Conservation (phyloP, 2,888 invertebrate species). For the Oscheius onirici region DNA sequence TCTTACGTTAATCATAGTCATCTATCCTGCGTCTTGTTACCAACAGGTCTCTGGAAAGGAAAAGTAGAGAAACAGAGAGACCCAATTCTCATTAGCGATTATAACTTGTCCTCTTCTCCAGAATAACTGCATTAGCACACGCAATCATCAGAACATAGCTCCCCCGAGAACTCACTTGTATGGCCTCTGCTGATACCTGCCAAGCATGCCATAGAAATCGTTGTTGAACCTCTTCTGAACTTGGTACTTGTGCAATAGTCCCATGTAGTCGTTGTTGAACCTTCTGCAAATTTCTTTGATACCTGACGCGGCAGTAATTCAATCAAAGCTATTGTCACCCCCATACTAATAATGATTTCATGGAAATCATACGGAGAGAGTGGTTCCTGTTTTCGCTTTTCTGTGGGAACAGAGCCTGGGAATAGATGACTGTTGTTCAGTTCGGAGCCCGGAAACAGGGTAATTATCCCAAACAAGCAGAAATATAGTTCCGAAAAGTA, state of each 20-base stretch:
- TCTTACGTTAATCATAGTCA: too few relatives aligned
- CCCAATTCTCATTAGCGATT: slow-evolving; percentile 11
- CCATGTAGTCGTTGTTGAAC: slow-evolving; percentile 29
- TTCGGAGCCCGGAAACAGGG: too few relatives aligned
- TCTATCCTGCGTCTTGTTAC: too few relatives aligned
- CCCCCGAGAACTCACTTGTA: slow-evolving; percentile 19
- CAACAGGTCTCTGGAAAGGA: neutral
- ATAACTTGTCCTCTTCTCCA: neutral
- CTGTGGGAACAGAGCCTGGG: too few relatives aligned
- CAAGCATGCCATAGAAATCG: slow-evolving; percentile 28
- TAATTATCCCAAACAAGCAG: too few relatives aligned
- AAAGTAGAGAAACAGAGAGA: slow-evolving; percentile 4
- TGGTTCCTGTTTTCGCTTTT: too few relatives aligned
- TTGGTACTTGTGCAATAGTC: slow-evolving; percentile 32
- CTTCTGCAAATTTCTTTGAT: slow-evolving; percentile 23
- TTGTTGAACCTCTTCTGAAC: slow-evolving; percentile 36
- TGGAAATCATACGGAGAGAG: too few relatives aligned
- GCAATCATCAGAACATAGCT: neutral
- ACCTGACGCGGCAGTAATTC: too few relatives aligned
- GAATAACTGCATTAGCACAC: neutral
- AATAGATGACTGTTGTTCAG: too few relatives aligned
- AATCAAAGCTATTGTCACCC: too few relatives aligned
- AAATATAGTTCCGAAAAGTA: too few relatives aligned
- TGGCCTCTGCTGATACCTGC: slow-evolving; percentile 29
- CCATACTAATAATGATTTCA: too few relatives aligned